phyloP scores from a whole-genome alignment of 2,797 vertebrate genomes.

The Chelmon rostratus region DNA sequence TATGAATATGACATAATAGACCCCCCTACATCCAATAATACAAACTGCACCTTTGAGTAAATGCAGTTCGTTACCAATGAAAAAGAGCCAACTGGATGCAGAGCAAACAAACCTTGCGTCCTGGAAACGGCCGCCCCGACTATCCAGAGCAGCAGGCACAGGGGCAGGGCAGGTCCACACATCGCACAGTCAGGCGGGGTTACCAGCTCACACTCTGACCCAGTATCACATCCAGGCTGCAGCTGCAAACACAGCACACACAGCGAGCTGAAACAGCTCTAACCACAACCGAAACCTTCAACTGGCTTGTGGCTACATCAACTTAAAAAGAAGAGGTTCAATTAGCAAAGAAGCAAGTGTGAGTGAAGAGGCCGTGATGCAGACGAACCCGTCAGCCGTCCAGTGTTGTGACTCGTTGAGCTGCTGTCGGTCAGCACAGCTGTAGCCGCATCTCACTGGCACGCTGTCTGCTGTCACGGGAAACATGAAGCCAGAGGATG shows the following conservation, averaged over 20 bases:
- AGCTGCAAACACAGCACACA: constrained; percentile 38
- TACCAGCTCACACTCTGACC: constrained; percentile 11
- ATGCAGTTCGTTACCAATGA: neutral
- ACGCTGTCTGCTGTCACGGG: constrained; percentile 36
- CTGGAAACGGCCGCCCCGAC: constrained; percentile 48
- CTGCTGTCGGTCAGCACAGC: constrained; percentile 47
- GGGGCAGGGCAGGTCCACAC: constrained; percentile 60
- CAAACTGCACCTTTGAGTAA: too few relatives aligned
- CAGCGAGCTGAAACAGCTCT: neutral
- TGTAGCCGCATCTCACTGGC: constrained; percentile 53
- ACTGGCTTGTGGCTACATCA: neutral
- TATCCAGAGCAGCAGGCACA: constrained; percentile 74
- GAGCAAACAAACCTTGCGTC: constrained; percentile 62
- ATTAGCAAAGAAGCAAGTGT: neutral
- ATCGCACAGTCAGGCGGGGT: constrained; percentile 68
- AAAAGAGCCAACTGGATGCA: neutral
- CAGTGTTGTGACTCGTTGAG: constrained; percentile 37
- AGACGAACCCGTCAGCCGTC: constrained; percentile 47
- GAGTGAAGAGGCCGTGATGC: neutral
- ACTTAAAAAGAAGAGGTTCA: neutral
- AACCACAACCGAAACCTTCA: constrained; percentile 9
- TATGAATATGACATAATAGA: too few relatives aligned
- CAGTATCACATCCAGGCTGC: constrained; percentile 57
- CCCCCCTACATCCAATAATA: too few relatives aligned
- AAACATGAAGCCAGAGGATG: constrained; percentile 43